phyloP scores from a whole-genome alignment of 2,113 vertebrate genomes.

The Ophthalmolycus amberensis region DNA sequence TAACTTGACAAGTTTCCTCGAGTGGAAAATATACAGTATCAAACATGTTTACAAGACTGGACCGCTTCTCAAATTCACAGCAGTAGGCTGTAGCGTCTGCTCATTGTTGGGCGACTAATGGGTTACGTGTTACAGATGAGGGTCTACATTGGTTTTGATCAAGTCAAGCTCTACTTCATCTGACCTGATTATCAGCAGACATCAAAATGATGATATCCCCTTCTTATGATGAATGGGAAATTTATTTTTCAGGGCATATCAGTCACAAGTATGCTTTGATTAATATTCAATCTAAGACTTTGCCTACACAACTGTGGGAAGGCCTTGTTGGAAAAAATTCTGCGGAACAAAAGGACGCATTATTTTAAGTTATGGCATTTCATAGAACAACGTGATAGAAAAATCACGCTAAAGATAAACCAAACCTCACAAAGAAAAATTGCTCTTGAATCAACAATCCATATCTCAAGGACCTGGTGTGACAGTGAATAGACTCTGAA shows the following conservation, averaged over 20 bases:
- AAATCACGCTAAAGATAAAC: background rate
- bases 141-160: constrained; percentile 52
- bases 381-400: background rate
- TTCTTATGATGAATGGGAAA: constrained; percentile 35
- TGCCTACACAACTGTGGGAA: background rate
- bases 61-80: constrained; percentile 8
- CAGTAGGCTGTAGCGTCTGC: background rate
- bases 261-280: constrained; percentile 19
- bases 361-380: background rate
- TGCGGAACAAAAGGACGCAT: background rate
- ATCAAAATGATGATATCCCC: constrained; percentile 34
- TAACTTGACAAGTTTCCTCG: background rate
- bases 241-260: constrained; percentile 38
- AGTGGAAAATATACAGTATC: background rate
- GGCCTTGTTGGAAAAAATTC: background rate
- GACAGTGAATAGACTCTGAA: constrained; percentile 24
- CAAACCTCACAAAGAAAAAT: constrained; percentile 5
- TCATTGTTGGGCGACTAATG: constrained; percentile 27
- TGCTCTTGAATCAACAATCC: constrained; percentile 25
- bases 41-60: background rate
- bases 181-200: constrained; percentile 60
- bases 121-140: constrained; percentile 44
- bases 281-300: constrained; percentile 16
- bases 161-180: constrained; percentile 64
- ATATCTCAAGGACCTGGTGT: background rate